A percentile compares a stretch with the other conserved stretches of the same genome.
Conservation (phyloP, 2,797 vertebrate genomes). For the Scolopax rusticola region DNA sequence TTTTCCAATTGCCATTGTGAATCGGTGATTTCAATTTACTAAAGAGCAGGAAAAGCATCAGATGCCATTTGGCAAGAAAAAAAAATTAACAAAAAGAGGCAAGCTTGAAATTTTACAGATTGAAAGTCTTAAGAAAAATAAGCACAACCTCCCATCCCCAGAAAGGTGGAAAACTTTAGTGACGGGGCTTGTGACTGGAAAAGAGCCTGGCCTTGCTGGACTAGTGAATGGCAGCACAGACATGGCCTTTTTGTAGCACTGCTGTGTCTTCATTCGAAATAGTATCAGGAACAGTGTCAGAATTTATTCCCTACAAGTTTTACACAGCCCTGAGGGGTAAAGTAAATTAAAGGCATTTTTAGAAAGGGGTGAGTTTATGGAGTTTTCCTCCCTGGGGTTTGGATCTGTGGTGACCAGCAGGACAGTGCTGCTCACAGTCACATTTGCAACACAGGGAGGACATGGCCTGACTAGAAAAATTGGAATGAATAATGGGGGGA, state of each 20-base stretch:
- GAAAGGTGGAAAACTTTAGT: background rate
- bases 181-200: background rate
- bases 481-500: background rate
- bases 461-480: rapidly evolving
- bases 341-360: background rate
- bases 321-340: background rate
- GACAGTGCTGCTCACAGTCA: background rate
- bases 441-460: background rate
- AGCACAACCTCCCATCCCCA: background rate
- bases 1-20: background rate
- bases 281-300: background rate
- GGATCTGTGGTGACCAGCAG: background rate
- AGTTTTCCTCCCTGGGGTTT: background rate
- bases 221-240: background rate
- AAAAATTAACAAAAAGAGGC: background rate
- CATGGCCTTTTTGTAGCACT: background rate
- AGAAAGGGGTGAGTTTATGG: background rate
- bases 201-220: background rate
- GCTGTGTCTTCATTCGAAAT: background rate
- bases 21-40: background rate
- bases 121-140: background rate
- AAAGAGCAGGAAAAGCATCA: background rate
- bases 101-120: background rate
- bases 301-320: background rate
- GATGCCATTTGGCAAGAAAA: background rate